Conservation (phyloP, 2,113 vertebrate species). For the Salvelinus namaycush region DNA sequence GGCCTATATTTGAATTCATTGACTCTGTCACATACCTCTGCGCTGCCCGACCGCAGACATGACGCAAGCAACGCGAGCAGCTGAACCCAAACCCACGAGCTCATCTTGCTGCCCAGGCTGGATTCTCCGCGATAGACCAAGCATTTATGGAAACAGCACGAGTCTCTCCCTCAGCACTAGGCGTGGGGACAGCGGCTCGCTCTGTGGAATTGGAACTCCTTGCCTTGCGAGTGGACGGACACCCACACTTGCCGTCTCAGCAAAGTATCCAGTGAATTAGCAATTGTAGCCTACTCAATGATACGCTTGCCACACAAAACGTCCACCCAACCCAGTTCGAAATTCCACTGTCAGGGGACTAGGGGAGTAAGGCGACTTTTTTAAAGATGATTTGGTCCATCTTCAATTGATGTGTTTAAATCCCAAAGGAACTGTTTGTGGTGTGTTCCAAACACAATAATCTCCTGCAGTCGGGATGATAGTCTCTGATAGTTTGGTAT, state of each 20-base stretch:
- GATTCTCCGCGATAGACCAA: slow-evolving; percentile 69
- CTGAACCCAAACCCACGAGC: slow-evolving; percentile 64
- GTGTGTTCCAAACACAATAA: too few relatives aligned
- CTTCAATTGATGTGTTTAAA: neutral
- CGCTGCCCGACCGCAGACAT: slow-evolving; percentile 62
- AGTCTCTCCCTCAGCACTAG: slow-evolving; percentile 64
- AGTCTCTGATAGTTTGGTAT: too few relatives aligned
- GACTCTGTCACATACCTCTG: slow-evolving; percentile 67
- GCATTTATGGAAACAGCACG: slow-evolving; percentile 74
- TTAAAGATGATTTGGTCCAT: neutral
- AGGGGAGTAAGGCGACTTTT: too few relatives aligned
- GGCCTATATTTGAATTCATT: neutral
- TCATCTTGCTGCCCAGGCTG: slow-evolving; percentile 78
- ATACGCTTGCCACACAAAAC: slow-evolving; percentile 6
- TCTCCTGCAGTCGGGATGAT: too few relatives aligned
- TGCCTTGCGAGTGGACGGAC: slow-evolving; percentile 26
- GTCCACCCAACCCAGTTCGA: neutral
- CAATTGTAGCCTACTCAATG: neutral
- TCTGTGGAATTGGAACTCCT: slow-evolving; percentile 22
- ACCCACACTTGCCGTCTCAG: slow-evolving; percentile 12
- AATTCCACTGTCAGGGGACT: neutral
- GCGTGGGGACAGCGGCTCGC: slow-evolving; percentile 55
- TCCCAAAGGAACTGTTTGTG: neutral
- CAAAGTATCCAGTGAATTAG: slow-evolving; percentile 30
- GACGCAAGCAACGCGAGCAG: slow-evolving; percentile 67